Conservation (phyloP, 2,113 vertebrate genomes). For the Chiloscyllium plagiosum region DNA sequence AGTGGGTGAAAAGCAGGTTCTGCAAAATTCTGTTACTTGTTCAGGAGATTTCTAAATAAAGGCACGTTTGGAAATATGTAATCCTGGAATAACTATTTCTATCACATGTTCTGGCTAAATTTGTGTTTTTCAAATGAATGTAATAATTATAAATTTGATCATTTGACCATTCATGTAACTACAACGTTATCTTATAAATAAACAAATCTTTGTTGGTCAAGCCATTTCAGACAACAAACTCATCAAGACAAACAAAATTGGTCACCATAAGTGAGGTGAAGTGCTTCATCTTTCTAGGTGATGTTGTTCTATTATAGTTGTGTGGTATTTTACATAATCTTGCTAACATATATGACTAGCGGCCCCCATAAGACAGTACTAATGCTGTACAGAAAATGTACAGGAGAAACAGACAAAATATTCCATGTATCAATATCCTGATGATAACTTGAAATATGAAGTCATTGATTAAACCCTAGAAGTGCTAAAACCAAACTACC, state of each 20-base stretch:
- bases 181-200: neutral
- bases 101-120: neutral
- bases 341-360: neutral
- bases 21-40: neutral
- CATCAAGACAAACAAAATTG: neutral
- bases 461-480: neutral
- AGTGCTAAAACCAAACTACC: neutral
- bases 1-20: no score
- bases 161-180: neutral
- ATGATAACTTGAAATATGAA: neutral
- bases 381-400: neutral
- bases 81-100: neutral
- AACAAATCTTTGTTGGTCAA: neutral
- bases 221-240: neutral
- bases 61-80: neutral
- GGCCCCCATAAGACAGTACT: neutral
- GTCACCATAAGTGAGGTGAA: neutral
- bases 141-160: neutral
- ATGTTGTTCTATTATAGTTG: neutral
- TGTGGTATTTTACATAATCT: neutral
- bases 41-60: neutral
- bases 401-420: neutral
- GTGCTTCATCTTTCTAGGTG: neutral
- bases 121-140: neutral
- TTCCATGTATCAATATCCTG: neutral